Evolutionary conservation across 2,888 invertebrate species (phyloP).

Genomic region (Blastobasis adustella): DNA sequence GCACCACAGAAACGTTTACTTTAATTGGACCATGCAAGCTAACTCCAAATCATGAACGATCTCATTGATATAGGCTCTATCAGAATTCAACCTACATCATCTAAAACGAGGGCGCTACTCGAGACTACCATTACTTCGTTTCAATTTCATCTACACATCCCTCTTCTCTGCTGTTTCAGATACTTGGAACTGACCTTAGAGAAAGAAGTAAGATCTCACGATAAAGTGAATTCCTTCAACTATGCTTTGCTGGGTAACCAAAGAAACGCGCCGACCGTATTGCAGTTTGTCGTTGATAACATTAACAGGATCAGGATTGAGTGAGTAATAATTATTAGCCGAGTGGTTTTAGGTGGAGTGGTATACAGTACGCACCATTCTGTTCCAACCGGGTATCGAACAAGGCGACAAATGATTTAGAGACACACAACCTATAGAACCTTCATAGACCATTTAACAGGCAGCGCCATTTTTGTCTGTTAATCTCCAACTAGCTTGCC

Average conservation of each 20-base stretch:
- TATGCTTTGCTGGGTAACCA: conserved; percentile 55
- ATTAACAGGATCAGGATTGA: conserved; percentile 40
- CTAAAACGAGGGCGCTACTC: too few relatives aligned
- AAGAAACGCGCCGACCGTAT: conserved; percentile 39
- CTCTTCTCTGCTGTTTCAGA: conserved; percentile 26
- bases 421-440: too few relatives aligned
- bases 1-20: background rate
- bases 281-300: conserved; percentile 54
- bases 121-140: too few relatives aligned
- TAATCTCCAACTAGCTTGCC: too few relatives aligned
- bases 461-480: too few relatives aligned
- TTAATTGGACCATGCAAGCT: background rate
- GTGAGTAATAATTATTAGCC: conserved; percentile 2
- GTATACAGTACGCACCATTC: background rate
- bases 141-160: too few relatives aligned
- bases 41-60: background rate
- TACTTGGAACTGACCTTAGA: conserved; percentile 50
- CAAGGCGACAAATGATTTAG: too few relatives aligned
- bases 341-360: too few relatives aligned
- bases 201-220: conserved; percentile 49
- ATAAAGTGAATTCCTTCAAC: conserved; percentile 55
- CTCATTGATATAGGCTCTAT: too few relatives aligned
- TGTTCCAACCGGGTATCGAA: too few relatives aligned
- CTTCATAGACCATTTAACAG: too few relatives aligned
- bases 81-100: too few relatives aligned